Conservation (phyloP, 2,888 invertebrate species). For the Pollenia angustigena region DNA sequence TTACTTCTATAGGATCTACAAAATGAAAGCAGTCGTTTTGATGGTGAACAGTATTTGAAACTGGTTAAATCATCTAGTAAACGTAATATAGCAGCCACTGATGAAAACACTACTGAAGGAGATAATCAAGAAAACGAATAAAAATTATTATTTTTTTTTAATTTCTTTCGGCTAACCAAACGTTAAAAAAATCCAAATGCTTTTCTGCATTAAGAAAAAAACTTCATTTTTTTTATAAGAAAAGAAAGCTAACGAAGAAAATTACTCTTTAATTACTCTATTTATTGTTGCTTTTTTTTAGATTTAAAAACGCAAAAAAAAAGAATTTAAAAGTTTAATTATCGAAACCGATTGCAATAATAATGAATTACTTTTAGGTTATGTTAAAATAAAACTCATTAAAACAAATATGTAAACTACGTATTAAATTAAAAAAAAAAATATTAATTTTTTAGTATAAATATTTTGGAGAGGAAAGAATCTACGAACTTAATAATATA, state of each 20-base stretch:
- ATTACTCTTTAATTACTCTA: not conserved
- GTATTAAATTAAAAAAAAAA: constrained; percentile 35
- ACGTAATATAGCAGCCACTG: constrained; percentile 82
- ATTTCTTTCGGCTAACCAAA: constrained; percentile 28
- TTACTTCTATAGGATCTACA: constrained; percentile 80
- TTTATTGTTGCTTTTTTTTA: constrained; percentile 50
- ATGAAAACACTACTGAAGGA: constrained; percentile 80
- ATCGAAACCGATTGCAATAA: constrained; percentile 57
- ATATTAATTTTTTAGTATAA: constrained; percentile 1
- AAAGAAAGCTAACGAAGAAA: not conserved
- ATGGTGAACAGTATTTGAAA: constrained; percentile 83
- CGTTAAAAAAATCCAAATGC: constrained; percentile 31
- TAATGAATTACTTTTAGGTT: constrained; percentile 34
- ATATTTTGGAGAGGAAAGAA: constrained; percentile 38
- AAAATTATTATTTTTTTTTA: constrained; percentile 10
- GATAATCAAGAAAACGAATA: constrained; percentile 76
- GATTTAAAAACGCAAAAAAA: too few relatives aligned
- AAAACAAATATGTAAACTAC: constrained; percentile 14
- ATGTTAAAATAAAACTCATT: constrained; percentile 31
- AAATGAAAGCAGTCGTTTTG: constrained; percentile 83
- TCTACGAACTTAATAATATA: constrained; percentile 60
- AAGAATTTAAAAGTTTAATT: constrained; percentile 28
- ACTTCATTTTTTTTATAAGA: not conserved
- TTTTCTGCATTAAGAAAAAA: constrained; percentile 17
- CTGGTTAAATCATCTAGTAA: constrained; percentile 82